These are phyloP conservation scores for Stomorhina lunata DNA, from an alignment of 2,888 invertebrate genomes.

Conservation along the genomic window DNA sequence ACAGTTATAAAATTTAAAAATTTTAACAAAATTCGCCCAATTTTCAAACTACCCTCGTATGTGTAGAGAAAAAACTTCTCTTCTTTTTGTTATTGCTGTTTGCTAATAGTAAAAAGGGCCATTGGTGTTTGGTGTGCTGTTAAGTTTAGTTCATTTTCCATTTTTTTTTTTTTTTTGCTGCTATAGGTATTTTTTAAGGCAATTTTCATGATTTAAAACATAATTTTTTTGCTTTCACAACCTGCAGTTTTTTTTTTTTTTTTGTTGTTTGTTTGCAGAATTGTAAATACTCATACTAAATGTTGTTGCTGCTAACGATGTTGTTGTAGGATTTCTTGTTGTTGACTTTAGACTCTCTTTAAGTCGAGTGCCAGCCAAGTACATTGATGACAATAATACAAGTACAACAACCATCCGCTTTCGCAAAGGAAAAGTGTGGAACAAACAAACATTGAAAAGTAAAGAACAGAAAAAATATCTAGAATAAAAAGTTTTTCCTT, in stretches of 20 bases:
- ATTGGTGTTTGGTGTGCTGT: constrained; percentile 38
- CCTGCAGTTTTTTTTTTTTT: constrained; percentile 50
- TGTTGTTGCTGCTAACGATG: constrained; percentile 1
- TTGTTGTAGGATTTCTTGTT: constrained; percentile 60
- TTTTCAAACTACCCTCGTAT: too few relatives aligned
- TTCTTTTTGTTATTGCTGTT: background rate
- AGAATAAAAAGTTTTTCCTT: constrained; percentile 57
- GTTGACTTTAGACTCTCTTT: constrained; percentile 58
- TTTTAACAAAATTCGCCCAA: too few relatives aligned
- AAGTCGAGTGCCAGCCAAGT: constrained; percentile 59
- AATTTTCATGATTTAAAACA: constrained; percentile 60
- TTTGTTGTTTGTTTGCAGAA: too few relatives aligned
- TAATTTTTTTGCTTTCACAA: constrained; percentile 55
- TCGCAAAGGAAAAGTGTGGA: constrained; percentile 28
- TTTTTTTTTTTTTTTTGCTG: constrained; percentile 3
- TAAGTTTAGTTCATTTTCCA: constrained; percentile 29
- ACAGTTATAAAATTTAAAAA: too few relatives aligned
- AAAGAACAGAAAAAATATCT: background rate
- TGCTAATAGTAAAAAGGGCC: constrained; percentile 31
- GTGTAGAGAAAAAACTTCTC: constrained; percentile 15
- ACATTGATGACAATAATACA: constrained; percentile 59
- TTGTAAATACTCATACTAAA: constrained; percentile 12
- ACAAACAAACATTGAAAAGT: constrained; percentile 22
- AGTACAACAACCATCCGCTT: constrained; percentile 28
- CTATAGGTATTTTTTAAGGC: constrained; percentile 25